phyloP scores from a whole-genome alignment of 2,113 vertebrate species.

The Sisor rabdophorus region DNA sequence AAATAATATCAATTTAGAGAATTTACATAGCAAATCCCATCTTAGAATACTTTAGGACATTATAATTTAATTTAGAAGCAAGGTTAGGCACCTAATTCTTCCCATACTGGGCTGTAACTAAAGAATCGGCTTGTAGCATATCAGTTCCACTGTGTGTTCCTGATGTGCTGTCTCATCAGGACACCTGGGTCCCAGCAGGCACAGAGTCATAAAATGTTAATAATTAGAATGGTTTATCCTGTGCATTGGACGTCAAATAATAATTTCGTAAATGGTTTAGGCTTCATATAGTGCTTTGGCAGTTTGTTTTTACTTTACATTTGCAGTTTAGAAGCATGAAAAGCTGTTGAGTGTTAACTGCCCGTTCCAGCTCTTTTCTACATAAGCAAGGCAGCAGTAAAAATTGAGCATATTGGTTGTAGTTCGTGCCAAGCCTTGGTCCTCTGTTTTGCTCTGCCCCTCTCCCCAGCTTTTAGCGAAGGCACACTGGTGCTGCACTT shows the following conservation, averaged over 20 bases:
- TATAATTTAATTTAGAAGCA: slow-evolving; percentile 35
- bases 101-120: slow-evolving; percentile 36
- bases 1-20: not conserved
- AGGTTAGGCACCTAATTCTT: slow-evolving; percentile 28
- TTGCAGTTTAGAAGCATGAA: slow-evolving; percentile 28
- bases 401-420: slow-evolving; percentile 74
- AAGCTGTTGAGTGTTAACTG: slow-evolving; percentile 67
- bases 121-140: slow-evolving; percentile 36
- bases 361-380: slow-evolving; percentile 50
- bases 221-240: slow-evolving; percentile 3
- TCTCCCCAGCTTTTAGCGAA: slow-evolving; percentile 74
- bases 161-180: slow-evolving; percentile 19
- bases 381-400: slow-evolving; percentile 48
- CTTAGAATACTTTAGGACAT: slow-evolving; percentile 6
- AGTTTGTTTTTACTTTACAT: not conserved
- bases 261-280: not conserved
- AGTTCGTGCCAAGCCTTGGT: slow-evolving; percentile 75
- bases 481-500: slow-evolving; percentile 71
- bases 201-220: slow-evolving; percentile 16
- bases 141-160: slow-evolving; percentile 36
- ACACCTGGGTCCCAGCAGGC: slow-evolving; percentile 45
- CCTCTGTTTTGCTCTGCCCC: slow-evolving; percentile 75
- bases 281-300: not conserved
- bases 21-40: slow-evolving; percentile 4
- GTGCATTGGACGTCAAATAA: not conserved